These are phyloP conservation scores for Acipenser ruthenus DNA, from an alignment of 2,797 vertebrate species.

Conservation along the genomic window DNA sequence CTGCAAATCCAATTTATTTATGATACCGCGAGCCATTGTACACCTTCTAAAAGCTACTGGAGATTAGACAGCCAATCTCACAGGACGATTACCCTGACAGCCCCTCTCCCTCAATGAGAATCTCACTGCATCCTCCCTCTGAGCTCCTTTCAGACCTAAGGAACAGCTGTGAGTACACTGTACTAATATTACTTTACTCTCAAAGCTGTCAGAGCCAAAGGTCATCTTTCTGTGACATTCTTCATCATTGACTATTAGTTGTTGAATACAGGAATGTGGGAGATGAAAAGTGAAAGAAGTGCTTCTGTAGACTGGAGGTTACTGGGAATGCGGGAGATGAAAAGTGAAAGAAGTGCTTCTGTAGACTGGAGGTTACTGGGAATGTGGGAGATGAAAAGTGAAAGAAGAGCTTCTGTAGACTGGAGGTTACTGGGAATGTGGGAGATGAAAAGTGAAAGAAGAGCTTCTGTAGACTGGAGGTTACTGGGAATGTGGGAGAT, in stretches of 20 bases:
- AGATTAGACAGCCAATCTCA: conserved; percentile 49
- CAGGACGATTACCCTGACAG: conserved; percentile 35
- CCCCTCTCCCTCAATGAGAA: neutral
- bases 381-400: too few species aligned
- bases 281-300: neutral
- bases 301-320: neutral
- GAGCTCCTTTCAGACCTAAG: conserved; percentile 10
- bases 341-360: too few species aligned
- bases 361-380: too few species aligned
- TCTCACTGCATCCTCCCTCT: conserved; percentile 9
- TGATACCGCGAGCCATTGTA: conserved; percentile 46
- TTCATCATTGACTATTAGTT: conserved; percentile 33
- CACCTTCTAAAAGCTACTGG: conserved; percentile 40
- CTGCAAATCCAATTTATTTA: conserved; percentile 59
- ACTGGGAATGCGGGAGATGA: too few species aligned
- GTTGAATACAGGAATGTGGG: conserved; percentile 11
- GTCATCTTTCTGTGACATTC: conserved; percentile 37
- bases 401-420: too few species aligned
- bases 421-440: too few species aligned
- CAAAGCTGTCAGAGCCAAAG: conserved; percentile 20
- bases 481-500: too few species aligned
- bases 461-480: too few species aligned
- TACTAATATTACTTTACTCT: conserved; percentile 31
- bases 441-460: too few species aligned
- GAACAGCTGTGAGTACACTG: conserved; percentile 28